Evolutionary conservation across 2,113 vertebrate genomes (phyloP).

Genomic region (Cottus gobio): DNA sequence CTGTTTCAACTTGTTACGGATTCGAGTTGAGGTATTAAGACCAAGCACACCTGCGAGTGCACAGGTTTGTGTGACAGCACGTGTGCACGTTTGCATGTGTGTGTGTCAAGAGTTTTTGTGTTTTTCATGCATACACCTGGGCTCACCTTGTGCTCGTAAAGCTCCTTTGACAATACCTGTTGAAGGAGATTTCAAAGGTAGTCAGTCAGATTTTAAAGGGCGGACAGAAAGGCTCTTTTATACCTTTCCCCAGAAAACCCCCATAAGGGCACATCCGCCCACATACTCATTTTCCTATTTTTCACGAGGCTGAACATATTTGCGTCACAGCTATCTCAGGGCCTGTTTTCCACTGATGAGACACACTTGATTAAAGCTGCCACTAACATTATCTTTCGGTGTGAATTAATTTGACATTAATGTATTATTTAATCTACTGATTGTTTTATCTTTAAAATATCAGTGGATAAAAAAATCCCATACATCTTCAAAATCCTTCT

Average conservation of each 20-base stretch:
- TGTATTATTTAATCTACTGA: neutral
- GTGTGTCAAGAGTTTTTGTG: constrained; percentile 36
- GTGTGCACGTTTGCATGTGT: constrained; percentile 22
- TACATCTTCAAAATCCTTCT: neutral
- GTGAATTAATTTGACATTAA: neutral
- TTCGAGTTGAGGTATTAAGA: constrained; percentile 68
- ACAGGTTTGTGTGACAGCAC: constrained; percentile 32
- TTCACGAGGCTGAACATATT: neutral
- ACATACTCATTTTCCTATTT: neutral
- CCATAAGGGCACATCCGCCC: neutral
- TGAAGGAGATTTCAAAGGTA: constrained; percentile 37
- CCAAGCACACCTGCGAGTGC: constrained; percentile 71
- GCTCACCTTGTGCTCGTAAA: constrained; percentile 49
- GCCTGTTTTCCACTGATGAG: neutral
- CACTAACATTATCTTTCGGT: neutral
- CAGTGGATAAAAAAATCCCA: neutral
- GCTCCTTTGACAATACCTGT: constrained; percentile 43
- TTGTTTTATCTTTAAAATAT: neutral
- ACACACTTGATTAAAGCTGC: neutral
- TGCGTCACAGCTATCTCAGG: constrained; percentile 1
- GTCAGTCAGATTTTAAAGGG: constrained; percentile 4
- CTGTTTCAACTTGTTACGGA: constrained; percentile 81
- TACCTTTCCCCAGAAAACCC: neutral
- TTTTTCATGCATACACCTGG: constrained; percentile 60
- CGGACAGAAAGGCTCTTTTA: constrained; percentile 12